These are phyloP conservation scores for Tauraco erythrolophus DNA, from an alignment of 2,113 vertebrate species.

Conservation along the genomic window DNA sequence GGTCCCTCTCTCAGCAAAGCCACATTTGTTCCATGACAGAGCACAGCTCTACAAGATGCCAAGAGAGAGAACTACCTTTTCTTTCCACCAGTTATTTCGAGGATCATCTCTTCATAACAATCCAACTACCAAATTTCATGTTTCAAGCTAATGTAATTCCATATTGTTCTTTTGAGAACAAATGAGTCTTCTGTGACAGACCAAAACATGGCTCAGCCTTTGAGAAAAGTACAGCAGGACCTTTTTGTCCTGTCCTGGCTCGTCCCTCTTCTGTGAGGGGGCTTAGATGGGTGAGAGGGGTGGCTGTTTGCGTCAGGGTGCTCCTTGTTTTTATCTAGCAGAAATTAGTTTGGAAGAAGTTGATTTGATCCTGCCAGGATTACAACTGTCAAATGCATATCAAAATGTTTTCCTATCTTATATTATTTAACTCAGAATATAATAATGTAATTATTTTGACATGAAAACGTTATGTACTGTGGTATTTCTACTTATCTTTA, in stretches of 20 bases:
- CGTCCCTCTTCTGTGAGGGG: background rate
- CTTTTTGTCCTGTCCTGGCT: background rate
- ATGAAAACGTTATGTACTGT: conserved; percentile 73
- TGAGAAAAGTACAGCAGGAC: background rate
- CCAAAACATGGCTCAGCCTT: background rate
- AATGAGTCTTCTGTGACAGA: background rate
- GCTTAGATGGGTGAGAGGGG: background rate
- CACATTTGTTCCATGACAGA: fast-evolving
- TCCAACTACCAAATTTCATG: background rate
- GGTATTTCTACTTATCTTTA: conserved; percentile 80
- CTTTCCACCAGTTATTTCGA: background rate
- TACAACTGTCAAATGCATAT: conserved; percentile 77
- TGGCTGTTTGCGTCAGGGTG: background rate
- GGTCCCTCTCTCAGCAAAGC: background rate
- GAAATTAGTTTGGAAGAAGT: conserved; percentile 51
- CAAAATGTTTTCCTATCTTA: conserved; percentile 81
- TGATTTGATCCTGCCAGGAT: conserved; percentile 70
- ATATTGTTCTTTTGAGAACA: background rate
- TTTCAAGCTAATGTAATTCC: background rate
- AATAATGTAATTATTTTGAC: conserved; percentile 85
- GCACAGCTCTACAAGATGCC: background rate
- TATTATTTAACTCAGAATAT: conserved; percentile 80
- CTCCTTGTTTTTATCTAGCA: background rate
- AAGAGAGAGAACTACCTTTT: background rate
- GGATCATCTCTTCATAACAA: background rate